Base-by-base conservation (phyloP, 2,113 vertebrate species). In the Malurus cyaneus region DNA sequence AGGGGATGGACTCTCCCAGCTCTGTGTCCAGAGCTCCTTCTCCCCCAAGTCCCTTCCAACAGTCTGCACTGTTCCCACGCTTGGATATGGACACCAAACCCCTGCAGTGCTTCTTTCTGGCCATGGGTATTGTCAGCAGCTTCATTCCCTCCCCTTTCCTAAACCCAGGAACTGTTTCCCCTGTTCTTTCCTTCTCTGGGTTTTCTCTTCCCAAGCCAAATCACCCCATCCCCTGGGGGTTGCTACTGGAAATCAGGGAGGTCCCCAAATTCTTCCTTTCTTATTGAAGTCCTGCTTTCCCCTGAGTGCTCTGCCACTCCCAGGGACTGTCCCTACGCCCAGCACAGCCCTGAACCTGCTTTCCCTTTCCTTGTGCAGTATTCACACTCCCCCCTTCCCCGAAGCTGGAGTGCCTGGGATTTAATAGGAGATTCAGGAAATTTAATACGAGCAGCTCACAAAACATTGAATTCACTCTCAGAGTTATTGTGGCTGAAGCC, bases 401-500 rank as follows among this genome's bases (percentile, higher is more conserved):
- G 41, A 25, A 71, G 76, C 20, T 87, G 79, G 24, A 71, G 24
- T 46, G 23, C 19, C 86, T n/a, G 46, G 28, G 34, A 62, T 86
- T 85, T 47, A 72, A 47, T 54, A 79, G 59, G 28, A 82, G 31
- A 69, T 42, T 42, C 39, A 70, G 74, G 59, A 73, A 66, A 89
- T 79, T 59, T 67, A 52, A 92, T 65, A 57, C 5, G 1, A 93
- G 50, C 24, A 72, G 52, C 76, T 94, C 59, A 47, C 47, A 88
- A 66, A 93, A 87, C 54, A 53, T 50, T 53, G 62, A 91, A 84
- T 96, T 94, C 60, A 1, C 56, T 78, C 81, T 41, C 53, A 12
- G 92, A 83, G 62, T 81, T 76, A 32, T 10, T 79, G 88, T 86
- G 89, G 61, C 80, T 79, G 76, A 86, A 84, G 42, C 60, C 77